Evolutionary conservation across 1,140 invertebrate genomes (phyloP).

Genomic region (Euwallacea fornicatus): DNA sequence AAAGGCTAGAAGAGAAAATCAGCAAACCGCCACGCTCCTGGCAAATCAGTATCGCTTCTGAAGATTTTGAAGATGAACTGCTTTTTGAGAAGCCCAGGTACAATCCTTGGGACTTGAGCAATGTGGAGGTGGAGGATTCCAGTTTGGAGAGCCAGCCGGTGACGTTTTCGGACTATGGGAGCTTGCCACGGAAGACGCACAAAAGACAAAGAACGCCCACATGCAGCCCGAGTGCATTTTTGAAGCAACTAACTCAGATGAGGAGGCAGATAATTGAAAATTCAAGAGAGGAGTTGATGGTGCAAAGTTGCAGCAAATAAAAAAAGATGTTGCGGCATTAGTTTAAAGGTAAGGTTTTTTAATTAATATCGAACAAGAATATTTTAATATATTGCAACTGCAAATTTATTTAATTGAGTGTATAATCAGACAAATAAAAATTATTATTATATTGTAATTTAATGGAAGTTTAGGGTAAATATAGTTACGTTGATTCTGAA

Average conservation of each 20-base stretch:
- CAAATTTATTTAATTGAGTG: no score
- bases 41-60: slow-evolving; percentile 11
- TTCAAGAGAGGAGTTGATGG: slow-evolving; percentile 45
- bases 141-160: slow-evolving; percentile 48
- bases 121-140: slow-evolving; percentile 43
- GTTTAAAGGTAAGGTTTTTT: no score
- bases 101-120: slow-evolving; percentile 36
- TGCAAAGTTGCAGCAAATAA: background rate
- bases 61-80: slow-evolving; percentile 36
- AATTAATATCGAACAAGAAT: no score
- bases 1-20: slow-evolving; percentile 46
- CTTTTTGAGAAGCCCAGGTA: slow-evolving; percentile 14
- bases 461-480: no score
- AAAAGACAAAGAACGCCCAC: slow-evolving; percentile 34
- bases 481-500: no score
- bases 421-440: no score
- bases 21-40: slow-evolving; percentile 19
- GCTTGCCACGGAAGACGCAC: slow-evolving; percentile 45
- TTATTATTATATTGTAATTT: no score
- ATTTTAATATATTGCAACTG: no score
- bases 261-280: slow-evolving; percentile 48
- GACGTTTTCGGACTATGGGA: slow-evolving; percentile 52
- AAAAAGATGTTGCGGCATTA: no score
- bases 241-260: slow-evolving; percentile 50
- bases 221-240: slow-evolving; percentile 49